Base-by-base conservation (phyloP, 1,140 invertebrate species). In the Diabrotica undecimpunctata region DNA sequence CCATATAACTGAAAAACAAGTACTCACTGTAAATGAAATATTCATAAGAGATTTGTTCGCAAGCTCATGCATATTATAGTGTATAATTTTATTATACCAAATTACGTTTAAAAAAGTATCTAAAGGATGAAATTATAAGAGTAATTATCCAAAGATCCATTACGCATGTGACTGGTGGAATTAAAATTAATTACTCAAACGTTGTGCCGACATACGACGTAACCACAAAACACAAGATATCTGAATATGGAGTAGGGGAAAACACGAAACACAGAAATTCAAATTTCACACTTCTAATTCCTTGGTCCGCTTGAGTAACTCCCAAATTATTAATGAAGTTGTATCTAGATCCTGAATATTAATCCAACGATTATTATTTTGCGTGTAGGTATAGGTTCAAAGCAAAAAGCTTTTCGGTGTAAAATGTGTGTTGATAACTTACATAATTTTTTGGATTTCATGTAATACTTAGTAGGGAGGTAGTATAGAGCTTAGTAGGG, bases 231-330 rank as follows among this genome's bases (percentile, higher is more conserved):
- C 25, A 25, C 25, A 25, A 25, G 8, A 46, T n/a, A n/a, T 46
- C 41, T 8, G 41, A 46, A 46, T 46, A 10, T 46, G n/a, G 41
- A 46, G 41, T 25, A 25, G 25, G 25, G 25, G 25, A 25, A 25
- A 25, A 25, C 41, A 46, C 41, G 41, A n/a, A 46, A 46, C 41
- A 2, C 8, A 8, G 41, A 46, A 46, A 46, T 46, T 10, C 8
- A 46, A 46, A 46, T 46, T 46, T 46, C 41, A 46, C 41, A n/a
- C 41, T 46, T 46, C 41, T 46, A 46, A 46, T 46, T 46, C n/a
- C 41, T 8, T 46, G 8, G 41, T 46, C n/a, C 41, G 8, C 8
- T 46, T n/a, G n/a, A 46, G n/a, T 46, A 46, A 46, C n/a, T 46
- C 41, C 41, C 8, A 46, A 46, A 46, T 46, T 46, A 46, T 46